Evolutionary conservation across 2,797 vertebrate species (phyloP).

Genomic region (Enteromius argenteus): DNA sequence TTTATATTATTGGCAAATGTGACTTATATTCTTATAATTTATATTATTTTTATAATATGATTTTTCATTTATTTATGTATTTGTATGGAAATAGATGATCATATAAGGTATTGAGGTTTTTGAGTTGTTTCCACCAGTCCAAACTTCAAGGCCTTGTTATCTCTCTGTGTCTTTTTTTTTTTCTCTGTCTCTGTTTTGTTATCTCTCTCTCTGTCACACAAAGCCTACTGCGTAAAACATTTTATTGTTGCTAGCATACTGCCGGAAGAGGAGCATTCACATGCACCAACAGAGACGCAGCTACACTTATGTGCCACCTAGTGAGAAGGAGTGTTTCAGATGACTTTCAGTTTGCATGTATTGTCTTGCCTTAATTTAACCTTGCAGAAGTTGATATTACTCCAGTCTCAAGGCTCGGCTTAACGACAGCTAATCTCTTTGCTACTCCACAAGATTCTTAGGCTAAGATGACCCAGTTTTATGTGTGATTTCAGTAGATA

Average conservation of each 20-base stretch:
- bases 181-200: slow-evolving; percentile 14
- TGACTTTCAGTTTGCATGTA: background rate
- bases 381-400: slow-evolving; percentile 22
- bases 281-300: background rate
- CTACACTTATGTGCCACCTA: slow-evolving; percentile 9
- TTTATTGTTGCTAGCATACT: background rate
- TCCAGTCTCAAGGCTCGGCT: slow-evolving; percentile 13
- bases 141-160: slow-evolving; percentile 73
- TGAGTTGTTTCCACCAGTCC: slow-evolving; percentile 64
- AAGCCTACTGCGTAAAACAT: background rate
- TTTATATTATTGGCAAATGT: background rate
- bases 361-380: slow-evolving; percentile 16
- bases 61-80: background rate
- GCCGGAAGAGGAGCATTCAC: background rate
- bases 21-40: background rate
- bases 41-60: background rate
- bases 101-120: background rate
- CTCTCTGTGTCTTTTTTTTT: slow-evolving; percentile 7
- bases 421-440: slow-evolving; percentile 19
- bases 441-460: slow-evolving; percentile 14
- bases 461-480: slow-evolving; percentile 34
- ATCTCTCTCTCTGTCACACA: slow-evolving; percentile 1
- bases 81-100: background rate
- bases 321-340: background rate
- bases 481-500: background rate